Percentiles rank a stretch among this genome's conserved stretches.
These are phyloP conservation scores for Pinna nobilis DNA, from an alignment of 1,140 invertebrate species.

Conservation along the genomic window DNA sequence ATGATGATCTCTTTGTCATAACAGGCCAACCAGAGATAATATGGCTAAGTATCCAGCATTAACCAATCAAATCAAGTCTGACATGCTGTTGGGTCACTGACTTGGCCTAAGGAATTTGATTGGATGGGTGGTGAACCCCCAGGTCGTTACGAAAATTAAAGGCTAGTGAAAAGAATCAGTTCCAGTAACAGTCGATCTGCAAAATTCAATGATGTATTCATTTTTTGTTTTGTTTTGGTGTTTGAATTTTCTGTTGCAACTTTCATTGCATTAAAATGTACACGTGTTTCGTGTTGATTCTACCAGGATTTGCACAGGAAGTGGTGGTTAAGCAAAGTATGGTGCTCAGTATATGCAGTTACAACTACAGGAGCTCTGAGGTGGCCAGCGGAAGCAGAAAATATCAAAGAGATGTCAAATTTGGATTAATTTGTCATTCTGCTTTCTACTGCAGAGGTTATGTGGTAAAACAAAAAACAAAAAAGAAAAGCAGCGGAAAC, in stretches of 20 bases:
- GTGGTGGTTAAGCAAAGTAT: conserved; percentile 2
- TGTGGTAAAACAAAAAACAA: not conserved
- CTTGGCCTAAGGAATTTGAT: conserved; percentile 29
- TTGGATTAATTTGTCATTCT: not conserved
- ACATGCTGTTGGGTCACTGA: conserved; percentile 46
- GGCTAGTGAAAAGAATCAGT: not conserved
- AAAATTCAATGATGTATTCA: conserved; percentile 16
- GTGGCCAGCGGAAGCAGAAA: conserved; percentile 2
- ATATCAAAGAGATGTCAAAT: not conserved
- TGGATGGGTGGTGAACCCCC: not conserved
- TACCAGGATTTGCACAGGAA: too few relatives aligned
- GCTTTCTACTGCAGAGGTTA: not conserved
- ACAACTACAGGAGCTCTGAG: not conserved
- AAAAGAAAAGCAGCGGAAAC: conserved; percentile 9
- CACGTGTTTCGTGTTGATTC: not conserved
- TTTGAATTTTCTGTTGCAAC: not conserved
- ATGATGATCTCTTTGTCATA: conserved; percentile 17
- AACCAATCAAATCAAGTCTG: conserved; percentile 36
- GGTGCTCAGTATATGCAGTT: not conserved
- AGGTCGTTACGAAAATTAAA: not conserved
- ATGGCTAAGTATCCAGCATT: conserved; percentile 24
- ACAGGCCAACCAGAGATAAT: conserved; percentile 15
- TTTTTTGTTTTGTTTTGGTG: not conserved
- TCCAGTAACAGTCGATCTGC: conserved; percentile 42
- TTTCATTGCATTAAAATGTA: not conserved